Percentiles rank a stretch among this genome's conserved stretches.
Conservation (phyloP, 2,113 vertebrate species). For the Crocuta crocuta region DNA sequence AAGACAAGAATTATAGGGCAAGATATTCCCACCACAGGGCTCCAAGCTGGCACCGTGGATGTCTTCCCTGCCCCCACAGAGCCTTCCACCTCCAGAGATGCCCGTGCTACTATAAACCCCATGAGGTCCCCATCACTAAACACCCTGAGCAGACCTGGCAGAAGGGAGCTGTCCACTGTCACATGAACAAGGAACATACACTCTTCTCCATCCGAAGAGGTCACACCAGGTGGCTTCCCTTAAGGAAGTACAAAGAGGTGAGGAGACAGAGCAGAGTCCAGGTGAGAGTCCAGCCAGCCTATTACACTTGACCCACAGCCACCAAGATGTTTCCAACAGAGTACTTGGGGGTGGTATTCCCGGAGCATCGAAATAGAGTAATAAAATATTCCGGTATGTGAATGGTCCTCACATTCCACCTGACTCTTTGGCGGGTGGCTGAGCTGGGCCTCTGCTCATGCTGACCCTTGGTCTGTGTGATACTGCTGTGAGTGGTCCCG, state of each 20-base stretch:
- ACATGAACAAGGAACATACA: fast-evolving
- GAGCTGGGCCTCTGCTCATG: neutral
- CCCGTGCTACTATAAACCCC: neutral
- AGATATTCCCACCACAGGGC: neutral
- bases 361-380: neutral
- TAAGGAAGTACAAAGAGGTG: neutral
- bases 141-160: neutral
- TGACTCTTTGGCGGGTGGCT: no score
- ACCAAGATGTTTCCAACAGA: neutral
- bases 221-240: neutral
- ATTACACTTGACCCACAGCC: neutral
- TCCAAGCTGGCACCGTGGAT: neutral
- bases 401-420: neutral
- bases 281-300: neutral
- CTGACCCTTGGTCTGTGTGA: neutral
- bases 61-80: neutral
- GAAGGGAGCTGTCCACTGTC: neutral
- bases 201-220: neutral
- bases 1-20: neutral
- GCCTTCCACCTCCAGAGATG: neutral
- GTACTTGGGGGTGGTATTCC: neutral
- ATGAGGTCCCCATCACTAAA: neutral
- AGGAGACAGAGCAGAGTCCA: neutral
- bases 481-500: neutral
- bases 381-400: neutral